phyloP scores from a whole-genome alignment of 2,888 invertebrate species.

The Dynastes tityus region DNA sequence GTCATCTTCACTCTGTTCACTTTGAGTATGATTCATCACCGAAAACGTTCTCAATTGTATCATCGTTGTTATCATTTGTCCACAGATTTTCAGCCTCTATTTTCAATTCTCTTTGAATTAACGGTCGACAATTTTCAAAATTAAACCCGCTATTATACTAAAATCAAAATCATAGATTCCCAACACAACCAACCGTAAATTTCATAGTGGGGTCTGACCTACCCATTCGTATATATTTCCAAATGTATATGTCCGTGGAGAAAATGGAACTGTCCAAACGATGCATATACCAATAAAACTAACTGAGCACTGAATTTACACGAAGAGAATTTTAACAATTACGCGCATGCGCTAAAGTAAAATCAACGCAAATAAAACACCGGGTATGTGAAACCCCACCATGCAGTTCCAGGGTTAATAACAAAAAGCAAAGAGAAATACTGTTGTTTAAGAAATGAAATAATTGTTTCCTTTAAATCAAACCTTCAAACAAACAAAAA shows the following conservation, averaged over 20 bases:
- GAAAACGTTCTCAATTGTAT: conserved; percentile 36
- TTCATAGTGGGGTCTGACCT: conserved; percentile 36
- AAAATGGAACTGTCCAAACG: conserved; percentile 21
- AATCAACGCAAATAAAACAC: background rate
- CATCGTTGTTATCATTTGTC: conserved; percentile 24
- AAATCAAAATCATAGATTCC: conserved; percentile 10
- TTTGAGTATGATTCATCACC: conserved; percentile 4
- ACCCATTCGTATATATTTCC: conserved; percentile 17
- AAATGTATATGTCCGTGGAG: conserved; percentile 14
- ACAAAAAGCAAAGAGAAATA: too few relatives aligned
- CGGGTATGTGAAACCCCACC: conserved; percentile 29
- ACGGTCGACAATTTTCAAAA: too few relatives aligned
- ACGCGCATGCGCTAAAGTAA: conserved; percentile 13
- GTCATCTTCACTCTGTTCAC: conserved; percentile 16
- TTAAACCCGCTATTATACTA: conserved; percentile 6
- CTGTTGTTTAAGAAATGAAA: too few relatives aligned
- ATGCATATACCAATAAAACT: conserved; percentile 14
- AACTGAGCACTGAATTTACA: conserved; percentile 40
- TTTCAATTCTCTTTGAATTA: background rate
- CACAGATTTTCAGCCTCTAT: background rate
- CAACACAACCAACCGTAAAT: conserved; percentile 31
- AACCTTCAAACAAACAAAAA: too few relatives aligned
- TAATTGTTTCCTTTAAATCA: too few relatives aligned
- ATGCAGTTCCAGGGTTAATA: conserved; percentile 40
- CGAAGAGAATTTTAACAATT: conserved; percentile 19